These are phyloP conservation scores for Coremacera marginata DNA, from an alignment of 2,888 invertebrate species.

Conservation along the genomic window DNA sequence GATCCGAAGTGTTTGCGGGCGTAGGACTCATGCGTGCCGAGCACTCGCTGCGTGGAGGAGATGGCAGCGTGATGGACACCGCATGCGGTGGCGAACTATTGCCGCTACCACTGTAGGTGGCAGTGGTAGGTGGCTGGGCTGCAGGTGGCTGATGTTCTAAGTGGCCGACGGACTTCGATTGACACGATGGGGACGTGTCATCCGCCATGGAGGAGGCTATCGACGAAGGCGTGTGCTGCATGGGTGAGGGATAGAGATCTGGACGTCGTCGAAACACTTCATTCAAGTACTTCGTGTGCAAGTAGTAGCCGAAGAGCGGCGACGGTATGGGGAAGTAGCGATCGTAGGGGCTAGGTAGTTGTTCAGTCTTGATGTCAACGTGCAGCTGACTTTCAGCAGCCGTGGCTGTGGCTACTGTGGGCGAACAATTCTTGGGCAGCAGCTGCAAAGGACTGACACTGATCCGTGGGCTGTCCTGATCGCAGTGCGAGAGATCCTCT, in stretches of 20 bases:
- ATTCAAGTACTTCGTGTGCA: constrained; percentile 75
- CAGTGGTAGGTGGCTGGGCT: constrained; percentile 43
- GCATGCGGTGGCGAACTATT: constrained; percentile 50
- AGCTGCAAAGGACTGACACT: constrained; percentile 66
- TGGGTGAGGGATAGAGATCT: constrained; percentile 72
- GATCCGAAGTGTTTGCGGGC: constrained; percentile 52
- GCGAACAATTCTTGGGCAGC: constrained; percentile 46
- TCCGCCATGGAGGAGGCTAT: constrained; percentile 62
- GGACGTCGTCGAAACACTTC: constrained; percentile 74
- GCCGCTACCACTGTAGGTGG: neutral
- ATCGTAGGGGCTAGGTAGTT: constrained; percentile 66
- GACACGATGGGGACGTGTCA: constrained; percentile 57
- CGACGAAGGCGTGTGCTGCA: constrained; percentile 66
- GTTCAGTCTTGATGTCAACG: constrained; percentile 69
- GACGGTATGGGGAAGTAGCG: constrained; percentile 69
- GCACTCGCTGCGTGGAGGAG: constrained; percentile 63
- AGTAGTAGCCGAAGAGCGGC: constrained; percentile 73
- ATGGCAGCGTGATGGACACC: constrained; percentile 57
- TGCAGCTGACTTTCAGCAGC: constrained; percentile 63
- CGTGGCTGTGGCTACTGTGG: constrained; percentile 31
- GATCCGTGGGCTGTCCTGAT: constrained; percentile 63
- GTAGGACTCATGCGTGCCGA: constrained; percentile 56
- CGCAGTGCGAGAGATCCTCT: constrained; percentile 56
- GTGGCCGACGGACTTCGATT: constrained; percentile 36
- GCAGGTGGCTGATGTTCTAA: constrained; percentile 50